These are phyloP conservation scores for Loripinus fragilis DNA, from an alignment of 2,888 invertebrate species.

Conservation along the genomic window DNA sequence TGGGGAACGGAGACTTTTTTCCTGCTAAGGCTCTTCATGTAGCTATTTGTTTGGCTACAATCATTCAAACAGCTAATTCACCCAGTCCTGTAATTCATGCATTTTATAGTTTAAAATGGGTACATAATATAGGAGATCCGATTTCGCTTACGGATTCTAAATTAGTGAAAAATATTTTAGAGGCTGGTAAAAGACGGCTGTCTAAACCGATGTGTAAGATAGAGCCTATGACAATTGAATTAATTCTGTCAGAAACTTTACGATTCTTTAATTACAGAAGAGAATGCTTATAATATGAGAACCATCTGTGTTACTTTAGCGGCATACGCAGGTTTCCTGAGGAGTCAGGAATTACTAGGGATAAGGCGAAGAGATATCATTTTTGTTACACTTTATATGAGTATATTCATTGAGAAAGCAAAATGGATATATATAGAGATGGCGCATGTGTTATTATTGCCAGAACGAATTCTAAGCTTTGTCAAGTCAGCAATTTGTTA, in stretches of 20 bases:
- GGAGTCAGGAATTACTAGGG: slow-evolving; percentile 32
- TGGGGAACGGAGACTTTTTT: slow-evolving; percentile 39
- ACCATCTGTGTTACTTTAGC: slow-evolving; percentile 19
- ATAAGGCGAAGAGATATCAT: slow-evolving; percentile 32
- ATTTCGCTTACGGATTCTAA: slow-evolving; percentile 34
- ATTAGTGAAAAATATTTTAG: slow-evolving; percentile 31
- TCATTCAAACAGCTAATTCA: slow-evolving; percentile 40
- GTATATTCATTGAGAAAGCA: slow-evolving; percentile 39
- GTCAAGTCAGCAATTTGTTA: slow-evolving; percentile 24
- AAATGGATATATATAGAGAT: slow-evolving; percentile 40
- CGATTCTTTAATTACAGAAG: not conserved
- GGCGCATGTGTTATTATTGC: slow-evolving; percentile 30
- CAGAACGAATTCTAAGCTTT: slow-evolving; percentile 21
- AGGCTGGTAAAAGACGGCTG: slow-evolving; percentile 35
- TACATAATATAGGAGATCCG: slow-evolving; percentile 26
- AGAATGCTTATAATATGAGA: slow-evolving; percentile 16
- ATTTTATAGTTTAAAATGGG: slow-evolving; percentile 51
- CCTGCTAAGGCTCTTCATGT: slow-evolving; percentile 44
- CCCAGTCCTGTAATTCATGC: slow-evolving; percentile 37
- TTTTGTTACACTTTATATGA: slow-evolving; percentile 17
- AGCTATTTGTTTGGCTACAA: slow-evolving; percentile 36
- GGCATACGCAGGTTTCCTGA: slow-evolving; percentile 32
- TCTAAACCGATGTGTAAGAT: slow-evolving; percentile 30
- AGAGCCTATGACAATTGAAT: slow-evolving; percentile 30
- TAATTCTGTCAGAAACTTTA: slow-evolving; percentile 20